phyloP scores from a whole-genome alignment of 1,140 invertebrate species.

The Calycopis cecrops region DNA sequence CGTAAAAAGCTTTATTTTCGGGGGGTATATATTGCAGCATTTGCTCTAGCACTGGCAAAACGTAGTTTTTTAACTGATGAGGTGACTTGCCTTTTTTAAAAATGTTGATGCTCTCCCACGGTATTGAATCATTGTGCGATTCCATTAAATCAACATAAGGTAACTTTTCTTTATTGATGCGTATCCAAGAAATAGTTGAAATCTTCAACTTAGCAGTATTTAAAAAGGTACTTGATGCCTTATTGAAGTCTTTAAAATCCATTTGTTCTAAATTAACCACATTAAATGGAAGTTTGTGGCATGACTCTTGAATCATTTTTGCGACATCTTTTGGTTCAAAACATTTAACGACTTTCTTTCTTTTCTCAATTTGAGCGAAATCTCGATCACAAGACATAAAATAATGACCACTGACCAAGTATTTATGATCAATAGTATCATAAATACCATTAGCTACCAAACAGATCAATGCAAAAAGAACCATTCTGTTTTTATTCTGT shows the following conservation, averaged over 20 bases:
- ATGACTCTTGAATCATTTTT: neutral
- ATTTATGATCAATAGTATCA: slow-evolving; percentile 18
- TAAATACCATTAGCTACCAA: slow-evolving; percentile 18
- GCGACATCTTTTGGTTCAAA: slow-evolving; percentile 4
- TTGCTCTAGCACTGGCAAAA: neutral
- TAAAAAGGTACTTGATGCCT: neutral
- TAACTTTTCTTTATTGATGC: neutral
- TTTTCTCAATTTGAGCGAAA: slow-evolving; percentile 17
- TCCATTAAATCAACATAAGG: neutral
- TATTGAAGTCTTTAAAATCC: neutral
- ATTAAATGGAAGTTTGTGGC: neutral
- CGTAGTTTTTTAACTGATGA: neutral
- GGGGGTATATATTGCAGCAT: neutral
- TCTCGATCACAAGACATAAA: slow-evolving; percentile 15
- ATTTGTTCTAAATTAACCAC: neutral
- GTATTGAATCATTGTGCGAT: neutral
- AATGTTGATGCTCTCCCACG: neutral
- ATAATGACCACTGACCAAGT: slow-evolving; percentile 15
- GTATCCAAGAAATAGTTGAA: neutral
- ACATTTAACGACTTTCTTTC: slow-evolving; percentile 12
- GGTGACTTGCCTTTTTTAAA: slow-evolving; percentile 1
- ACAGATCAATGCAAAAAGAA: slow-evolving; percentile 16
- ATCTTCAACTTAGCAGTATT: neutral
- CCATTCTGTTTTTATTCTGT: slow-evolving; percentile 19
- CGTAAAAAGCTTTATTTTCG: neutral